Evolutionary conservation across 2,888 invertebrate genomes (phyloP).

Genomic region (Rhaphigaster nebulosa): DNA sequence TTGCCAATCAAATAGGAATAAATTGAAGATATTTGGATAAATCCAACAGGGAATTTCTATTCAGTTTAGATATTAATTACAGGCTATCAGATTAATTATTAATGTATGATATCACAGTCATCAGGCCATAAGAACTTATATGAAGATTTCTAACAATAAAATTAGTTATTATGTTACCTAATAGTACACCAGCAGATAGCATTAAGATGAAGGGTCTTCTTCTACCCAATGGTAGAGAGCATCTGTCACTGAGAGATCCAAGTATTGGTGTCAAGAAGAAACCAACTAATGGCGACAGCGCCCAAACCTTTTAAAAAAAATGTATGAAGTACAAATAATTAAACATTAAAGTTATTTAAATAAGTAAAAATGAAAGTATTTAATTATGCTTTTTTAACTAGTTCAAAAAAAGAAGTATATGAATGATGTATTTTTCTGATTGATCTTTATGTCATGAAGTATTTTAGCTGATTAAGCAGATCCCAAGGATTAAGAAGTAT

Average conservation of each 20-base stretch:
- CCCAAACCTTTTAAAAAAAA: conserved; percentile 77
- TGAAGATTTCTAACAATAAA: background rate
- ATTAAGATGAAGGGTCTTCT: conserved; percentile 92
- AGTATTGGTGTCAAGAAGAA: conserved; percentile 94
- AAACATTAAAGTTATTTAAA: background rate
- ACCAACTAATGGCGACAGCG: conserved; percentile 92
- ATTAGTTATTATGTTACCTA: conserved; percentile 75
- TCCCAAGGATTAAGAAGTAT: no score
- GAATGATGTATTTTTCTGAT: background rate
- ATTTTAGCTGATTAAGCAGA: no score
- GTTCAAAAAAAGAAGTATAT: no score
- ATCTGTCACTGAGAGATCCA: conserved; percentile 93
- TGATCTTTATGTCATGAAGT: background rate
- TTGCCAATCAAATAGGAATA: no score
- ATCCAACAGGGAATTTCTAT: no score
- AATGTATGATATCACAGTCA: no score
- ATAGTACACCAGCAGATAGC: conserved; percentile 88
- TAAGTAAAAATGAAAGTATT: background rate
- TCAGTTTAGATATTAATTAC: no score
- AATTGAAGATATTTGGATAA: no score
- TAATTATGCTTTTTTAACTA: no score
- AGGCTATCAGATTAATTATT: no score
- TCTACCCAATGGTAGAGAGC: conserved; percentile 84
- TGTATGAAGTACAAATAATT: background rate
- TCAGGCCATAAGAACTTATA: no score